These are phyloP conservation scores for Orthonyx spaldingii DNA, from an alignment of 2,113 vertebrate species.

Conservation along the genomic window DNA sequence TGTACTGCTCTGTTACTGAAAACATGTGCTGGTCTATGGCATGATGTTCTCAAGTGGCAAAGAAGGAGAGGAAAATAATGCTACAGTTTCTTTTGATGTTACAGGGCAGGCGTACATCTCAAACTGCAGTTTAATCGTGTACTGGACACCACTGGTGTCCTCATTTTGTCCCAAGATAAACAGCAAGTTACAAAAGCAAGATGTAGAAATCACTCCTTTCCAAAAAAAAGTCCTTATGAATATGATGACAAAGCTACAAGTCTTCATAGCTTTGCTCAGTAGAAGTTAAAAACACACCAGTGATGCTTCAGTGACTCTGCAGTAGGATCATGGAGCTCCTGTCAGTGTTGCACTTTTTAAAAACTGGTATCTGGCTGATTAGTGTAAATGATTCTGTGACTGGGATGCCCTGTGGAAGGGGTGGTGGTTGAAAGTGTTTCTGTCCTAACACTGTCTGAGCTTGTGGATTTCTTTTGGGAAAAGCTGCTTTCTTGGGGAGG, in stretches of 20 bases:
- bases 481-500: neutral
- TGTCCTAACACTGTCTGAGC: neutral
- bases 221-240: neutral
- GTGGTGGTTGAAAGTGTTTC: neutral
- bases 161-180: neutral
- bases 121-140: neutral
- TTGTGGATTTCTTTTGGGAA: neutral
- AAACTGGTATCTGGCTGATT: neutral
- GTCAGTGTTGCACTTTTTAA: neutral
- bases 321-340: neutral
- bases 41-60: neutral
- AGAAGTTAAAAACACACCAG: neutral
- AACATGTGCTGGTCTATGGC: accelerated
- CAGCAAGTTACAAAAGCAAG: neutral
- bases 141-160: neutral
- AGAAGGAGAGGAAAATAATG: neutral
- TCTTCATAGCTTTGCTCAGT: neutral
- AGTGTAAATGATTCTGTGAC: neutral
- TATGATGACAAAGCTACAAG: neutral
- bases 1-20: neutral
- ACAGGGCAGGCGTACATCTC: neutral
- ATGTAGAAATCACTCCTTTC: neutral
- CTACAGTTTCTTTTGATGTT: neutral
- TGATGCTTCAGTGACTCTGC: neutral
- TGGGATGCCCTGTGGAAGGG: neutral